Conservation (phyloP, 2,797 vertebrate species). For the Pipistrellus kuhlii region DNA sequence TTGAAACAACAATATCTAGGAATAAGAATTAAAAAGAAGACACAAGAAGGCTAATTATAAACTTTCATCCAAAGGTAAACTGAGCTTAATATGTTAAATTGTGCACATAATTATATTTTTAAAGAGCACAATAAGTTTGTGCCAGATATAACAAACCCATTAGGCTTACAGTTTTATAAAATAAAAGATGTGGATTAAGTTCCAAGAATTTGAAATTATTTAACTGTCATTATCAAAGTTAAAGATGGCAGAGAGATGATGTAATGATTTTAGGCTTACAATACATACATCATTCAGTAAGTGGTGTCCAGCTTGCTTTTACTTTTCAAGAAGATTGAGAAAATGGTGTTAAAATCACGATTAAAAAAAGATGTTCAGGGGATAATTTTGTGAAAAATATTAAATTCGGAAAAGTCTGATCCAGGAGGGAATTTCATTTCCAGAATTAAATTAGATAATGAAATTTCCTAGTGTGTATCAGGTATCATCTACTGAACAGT, state of each 20-base stretch:
- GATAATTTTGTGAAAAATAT: constrained; percentile 3
- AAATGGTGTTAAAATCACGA: constrained; percentile 22
- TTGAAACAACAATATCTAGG: neutral
- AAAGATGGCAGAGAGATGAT: neutral
- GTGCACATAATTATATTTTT: neutral
- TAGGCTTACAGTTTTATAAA: neutral
- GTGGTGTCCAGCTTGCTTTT: neutral
- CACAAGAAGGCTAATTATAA: accelerated
- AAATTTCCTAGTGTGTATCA: neutral
- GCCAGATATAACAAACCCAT: neutral
- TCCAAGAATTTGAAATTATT: neutral
- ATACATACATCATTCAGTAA: neutral
- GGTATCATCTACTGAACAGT: neutral
- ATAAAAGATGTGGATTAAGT: neutral
- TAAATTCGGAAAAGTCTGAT: constrained; percentile 32
- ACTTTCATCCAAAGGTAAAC: neutral
- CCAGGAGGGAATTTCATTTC: constrained; percentile 54
- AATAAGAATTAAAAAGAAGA: neutral
- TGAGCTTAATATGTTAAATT: neutral
- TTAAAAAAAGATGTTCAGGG: neutral
- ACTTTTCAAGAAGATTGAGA: neutral
- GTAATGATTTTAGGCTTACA: constrained; percentile 12
- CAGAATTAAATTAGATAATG: constrained; percentile 15
- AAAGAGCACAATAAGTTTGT: neutral
- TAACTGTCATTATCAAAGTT: neutral